A percentile compares a stretch with the other conserved stretches of the same genome.
Evolutionary conservation across 2,797 vertebrate species (phyloP).

Genomic region (Macropus fuliginosus): DNA sequence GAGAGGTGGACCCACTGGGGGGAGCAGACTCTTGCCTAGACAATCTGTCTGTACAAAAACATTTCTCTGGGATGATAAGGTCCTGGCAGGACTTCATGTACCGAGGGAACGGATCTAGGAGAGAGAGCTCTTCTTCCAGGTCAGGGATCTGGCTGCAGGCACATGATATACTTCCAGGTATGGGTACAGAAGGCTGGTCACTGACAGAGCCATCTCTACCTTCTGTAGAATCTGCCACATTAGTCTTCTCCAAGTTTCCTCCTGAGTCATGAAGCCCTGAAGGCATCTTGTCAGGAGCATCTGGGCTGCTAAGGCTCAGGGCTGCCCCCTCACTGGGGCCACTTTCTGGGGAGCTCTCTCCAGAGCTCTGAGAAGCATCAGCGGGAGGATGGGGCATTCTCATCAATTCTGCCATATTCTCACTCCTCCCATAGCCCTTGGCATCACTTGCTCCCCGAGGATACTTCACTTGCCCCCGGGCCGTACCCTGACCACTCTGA

Average conservation of each 20-base stretch:
- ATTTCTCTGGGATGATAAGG: slow-evolving; percentile 86
- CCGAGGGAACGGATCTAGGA: slow-evolving; percentile 87
- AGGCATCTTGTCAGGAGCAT: slow-evolving; percentile 73
- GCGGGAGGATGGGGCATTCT: slow-evolving; percentile 67
- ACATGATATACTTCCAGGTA: slow-evolving; percentile 10
- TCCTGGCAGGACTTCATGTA: slow-evolving; percentile 89
- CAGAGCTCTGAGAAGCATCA: slow-evolving; percentile 79
- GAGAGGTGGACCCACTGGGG: slow-evolving; percentile 70
- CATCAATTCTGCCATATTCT: slow-evolving; percentile 73
- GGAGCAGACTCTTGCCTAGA: slow-evolving; percentile 66
- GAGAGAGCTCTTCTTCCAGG: slow-evolving; percentile 86
- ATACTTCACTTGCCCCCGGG: slow-evolving; percentile 86
- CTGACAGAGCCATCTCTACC: slow-evolving; percentile 48
- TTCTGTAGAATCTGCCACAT: slow-evolving; percentile 53
- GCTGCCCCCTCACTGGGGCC: slow-evolving; percentile 74
- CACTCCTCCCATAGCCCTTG: slow-evolving; percentile 77
- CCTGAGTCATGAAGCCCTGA: slow-evolving; percentile 80
- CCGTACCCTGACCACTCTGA: slow-evolving; percentile 86
- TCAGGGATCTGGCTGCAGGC: slow-evolving; percentile 83
- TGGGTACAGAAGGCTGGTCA: slow-evolving; percentile 32
- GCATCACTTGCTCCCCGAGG: slow-evolving; percentile 75
- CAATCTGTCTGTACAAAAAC: slow-evolving; percentile 77
- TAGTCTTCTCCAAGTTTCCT: slow-evolving; percentile 75
- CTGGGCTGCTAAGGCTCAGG: slow-evolving; percentile 71
- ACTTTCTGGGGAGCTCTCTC: slow-evolving; percentile 82